Conservation (phyloP, 2,797 vertebrate species). For the Selene dorsalis region DNA sequence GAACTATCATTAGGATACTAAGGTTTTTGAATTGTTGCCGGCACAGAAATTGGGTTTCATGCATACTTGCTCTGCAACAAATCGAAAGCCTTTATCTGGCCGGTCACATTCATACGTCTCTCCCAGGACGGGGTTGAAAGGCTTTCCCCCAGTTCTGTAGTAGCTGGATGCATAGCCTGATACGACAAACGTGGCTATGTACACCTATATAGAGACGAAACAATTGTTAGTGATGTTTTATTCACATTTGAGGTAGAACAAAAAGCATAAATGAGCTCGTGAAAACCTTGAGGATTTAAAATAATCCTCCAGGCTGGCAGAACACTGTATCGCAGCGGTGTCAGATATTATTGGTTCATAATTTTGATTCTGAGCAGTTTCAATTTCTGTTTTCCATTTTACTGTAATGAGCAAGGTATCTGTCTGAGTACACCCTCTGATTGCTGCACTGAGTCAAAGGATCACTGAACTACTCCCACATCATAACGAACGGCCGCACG, state of each 20-base stretch:
- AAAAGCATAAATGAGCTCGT: slow-evolving; percentile 2
- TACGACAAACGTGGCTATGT: slow-evolving; percentile 94
- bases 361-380: slow-evolving; percentile 25
- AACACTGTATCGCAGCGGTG: neutral
- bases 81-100: slow-evolving; percentile 93
- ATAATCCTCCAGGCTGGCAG: neutral
- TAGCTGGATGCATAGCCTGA: slow-evolving; percentile 96
- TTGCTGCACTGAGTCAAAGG: slow-evolving; percentile 5
- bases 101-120: slow-evolving; percentile 95
- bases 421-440: slow-evolving; percentile 33
- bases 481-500: slow-evolving; percentile 30
- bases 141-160: slow-evolving; percentile 96
- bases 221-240: slow-evolving; percentile 7
- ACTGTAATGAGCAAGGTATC: slow-evolving; percentile 32
- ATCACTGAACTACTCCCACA: slow-evolving; percentile 21
- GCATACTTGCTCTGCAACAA: slow-evolving; percentile 88
- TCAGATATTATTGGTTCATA: slow-evolving; percentile 11
- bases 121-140: slow-evolving; percentile 96
- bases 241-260: neutral
- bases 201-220: slow-evolving; percentile 84
- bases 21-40: no score
- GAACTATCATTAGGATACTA: neutral
- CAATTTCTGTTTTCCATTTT: slow-evolving; percentile 26
- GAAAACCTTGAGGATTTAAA: neutral
- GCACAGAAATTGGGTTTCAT: neutral